Evolutionary conservation across 2,888 invertebrate species (phyloP).

Genomic region (Oscheius sp.): DNA sequence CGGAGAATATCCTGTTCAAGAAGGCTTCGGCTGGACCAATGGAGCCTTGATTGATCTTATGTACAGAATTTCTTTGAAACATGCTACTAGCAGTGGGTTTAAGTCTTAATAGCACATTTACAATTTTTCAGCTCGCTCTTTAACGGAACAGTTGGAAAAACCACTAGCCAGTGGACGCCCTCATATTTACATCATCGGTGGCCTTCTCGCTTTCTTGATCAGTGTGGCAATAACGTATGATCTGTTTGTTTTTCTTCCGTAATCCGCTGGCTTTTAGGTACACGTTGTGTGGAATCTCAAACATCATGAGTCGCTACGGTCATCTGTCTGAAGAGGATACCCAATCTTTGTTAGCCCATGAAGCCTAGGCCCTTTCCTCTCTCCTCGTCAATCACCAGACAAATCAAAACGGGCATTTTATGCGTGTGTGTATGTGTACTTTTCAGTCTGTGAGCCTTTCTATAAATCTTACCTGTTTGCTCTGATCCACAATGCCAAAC

Average conservation of each 20-base stretch:
- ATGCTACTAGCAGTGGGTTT: no score
- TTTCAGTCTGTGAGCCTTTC: neutral
- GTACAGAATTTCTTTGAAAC: neutral
- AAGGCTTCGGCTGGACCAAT: constrained; percentile 71
- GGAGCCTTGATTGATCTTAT: constrained; percentile 68
- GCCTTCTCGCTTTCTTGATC: constrained; percentile 22
- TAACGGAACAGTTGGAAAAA: neutral
- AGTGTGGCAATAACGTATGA: constrained; percentile 25
- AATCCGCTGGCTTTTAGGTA: constrained; percentile 22
- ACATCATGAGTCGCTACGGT: constrained; percentile 26
- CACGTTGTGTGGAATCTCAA: constrained; percentile 28
- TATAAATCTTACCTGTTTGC: neutral
- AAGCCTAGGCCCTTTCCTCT: neutral
- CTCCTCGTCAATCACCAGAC: neutral
- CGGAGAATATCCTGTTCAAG: constrained; percentile 52
- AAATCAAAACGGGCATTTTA: neutral
- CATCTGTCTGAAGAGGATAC: constrained; percentile 28
- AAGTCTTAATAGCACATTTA: neutral
- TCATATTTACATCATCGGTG: constrained; percentile 27
- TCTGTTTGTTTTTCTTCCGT: constrained; percentile 17
- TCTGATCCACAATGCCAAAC: constrained; percentile 27
- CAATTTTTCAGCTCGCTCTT: constrained; percentile 6
- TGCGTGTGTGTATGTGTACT: neutral
- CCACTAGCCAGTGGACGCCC: constrained; percentile 25
- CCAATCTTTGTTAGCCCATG: neutral